Base-by-base conservation (phyloP, 2,888 invertebrate genomes). In the Linnaemya tessellans region DNA sequence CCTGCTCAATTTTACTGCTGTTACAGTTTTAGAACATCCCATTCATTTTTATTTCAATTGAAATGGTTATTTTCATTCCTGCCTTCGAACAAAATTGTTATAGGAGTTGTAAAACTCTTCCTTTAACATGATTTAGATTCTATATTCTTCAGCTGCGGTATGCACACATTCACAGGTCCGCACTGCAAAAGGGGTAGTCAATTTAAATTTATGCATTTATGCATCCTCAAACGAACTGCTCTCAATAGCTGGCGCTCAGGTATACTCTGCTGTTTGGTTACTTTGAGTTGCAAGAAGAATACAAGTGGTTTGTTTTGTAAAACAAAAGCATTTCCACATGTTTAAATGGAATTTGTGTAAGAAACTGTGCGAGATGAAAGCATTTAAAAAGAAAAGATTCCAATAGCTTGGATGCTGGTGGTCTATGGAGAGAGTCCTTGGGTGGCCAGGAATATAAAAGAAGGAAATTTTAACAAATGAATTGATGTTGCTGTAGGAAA, bases 241-340 rank as follows among this genome's bases (percentile, higher is more conserved):
- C 10, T 75, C 20, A 20, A 22, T 49, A 38, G 20, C 5, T 41
- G 9, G 9, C n/a, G 38, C 15, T 67, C 35, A 68, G 54, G 60
- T 41, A 60, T 35, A 15, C 25, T 43, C 25, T 38, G 3, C 4
- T 30, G 38, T 11, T 15, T 46, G 46, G 46, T 46, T 64, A 56
- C 20, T 49, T 25, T 46, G 10, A 18, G 18, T 51, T 67, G n/a
- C 46, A 25, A 15, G n/a, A 25, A 41, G 20, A 35, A n/a, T 68
- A 54, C 18, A 13, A 35, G 20, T 35, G 38, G 1, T 49, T 78
- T 3, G 25, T 30, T 30, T 30, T 30, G 30, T 30, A 30, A 78
- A 71, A 71, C 60, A 62, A 70, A 80, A 58, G 43, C 7, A 73
- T 74, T 74, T 80, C 49, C 11, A n/a, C 35, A 38, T 68, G 38